Base-by-base conservation (phyloP, 2,113 vertebrate genomes). In the Leptodactylus fuscus region DNA sequence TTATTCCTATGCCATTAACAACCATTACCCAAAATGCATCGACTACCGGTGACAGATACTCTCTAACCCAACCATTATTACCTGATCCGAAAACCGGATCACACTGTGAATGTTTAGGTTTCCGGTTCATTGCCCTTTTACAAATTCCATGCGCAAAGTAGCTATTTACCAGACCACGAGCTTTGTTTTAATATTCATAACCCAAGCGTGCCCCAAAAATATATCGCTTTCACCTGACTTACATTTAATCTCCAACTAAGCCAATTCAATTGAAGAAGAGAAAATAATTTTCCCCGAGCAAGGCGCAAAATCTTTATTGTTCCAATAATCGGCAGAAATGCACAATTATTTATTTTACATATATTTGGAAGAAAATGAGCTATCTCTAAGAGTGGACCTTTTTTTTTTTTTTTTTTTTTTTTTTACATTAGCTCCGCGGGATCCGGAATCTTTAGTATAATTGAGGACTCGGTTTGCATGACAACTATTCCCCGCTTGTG, bases 261-360 rank as follows among this genome's bases (percentile, higher is more conserved):
- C 5, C 75, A 55, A 85, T 79, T 85, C 74, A 85, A 53, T 85
- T 65, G n/a, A 58, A 85, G 44, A 55, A 27, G 44, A 69, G 46
- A 69, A 65, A 85, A 44, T 79, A 1, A 80, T 69, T 67, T 78
- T 85, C 74, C 8, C 38, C 74, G 7, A 9, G 48, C 32, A 10
- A 78, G 58, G 41, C 13, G 75, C 34, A 58, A 70, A 85, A 85
- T n/a, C 83, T 85, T 70, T 70, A 70, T 78, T 70, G 44, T 85
- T 79, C 27, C 74, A 76, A 85, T 79, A 85, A 85, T 85, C 62
- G 67, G 62, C 48, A 60, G 65, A 85, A 85, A 65, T 29, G 75
- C 83, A 78, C 73, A 85, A 78, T 85, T 79, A 85, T 85, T 85
- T 85, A 85, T 85, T 85, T 85, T 85, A 85, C 83, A 80, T 85